Conservation (phyloP, 2,888 invertebrate genomes). For the Perithous albicinctus region DNA sequence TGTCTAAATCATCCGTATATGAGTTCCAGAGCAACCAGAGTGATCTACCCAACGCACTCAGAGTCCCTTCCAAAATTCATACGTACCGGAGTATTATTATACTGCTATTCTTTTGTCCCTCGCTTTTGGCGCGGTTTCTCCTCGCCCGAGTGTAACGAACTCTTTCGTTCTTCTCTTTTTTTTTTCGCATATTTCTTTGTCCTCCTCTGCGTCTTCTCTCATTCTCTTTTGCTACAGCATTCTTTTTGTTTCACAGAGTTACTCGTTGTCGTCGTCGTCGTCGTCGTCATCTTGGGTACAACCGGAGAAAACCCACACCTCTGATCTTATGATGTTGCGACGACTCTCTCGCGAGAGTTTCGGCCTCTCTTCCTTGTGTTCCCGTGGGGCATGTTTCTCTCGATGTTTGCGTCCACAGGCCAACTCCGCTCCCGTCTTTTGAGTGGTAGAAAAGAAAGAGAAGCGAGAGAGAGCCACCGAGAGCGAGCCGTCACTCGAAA, state of each 20-base stretch:
- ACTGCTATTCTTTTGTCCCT: constrained; percentile 58
- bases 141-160: constrained; percentile 67
- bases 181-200: constrained; percentile 69
- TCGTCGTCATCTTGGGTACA: constrained; percentile 50
- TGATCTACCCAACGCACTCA: not conserved
- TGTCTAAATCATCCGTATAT: constrained; percentile 47
- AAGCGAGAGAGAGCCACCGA: constrained; percentile 16
- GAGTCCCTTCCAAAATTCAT: constrained; percentile 56
- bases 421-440: constrained; percentile 36
- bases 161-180: constrained; percentile 56
- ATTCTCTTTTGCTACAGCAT: constrained; percentile 44
- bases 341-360: constrained; percentile 31
- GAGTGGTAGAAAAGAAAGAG: constrained; percentile 15
- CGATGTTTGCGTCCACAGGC: constrained; percentile 65
- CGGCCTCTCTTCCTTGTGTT: constrained; percentile 53
- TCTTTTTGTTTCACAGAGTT: constrained; percentile 60
- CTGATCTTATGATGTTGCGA: constrained; percentile 42
- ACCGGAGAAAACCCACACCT: constrained; percentile 64
- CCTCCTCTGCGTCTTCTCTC: constrained; percentile 52
- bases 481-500: constrained; percentile 55
- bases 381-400: constrained; percentile 70
- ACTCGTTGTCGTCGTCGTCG: constrained; percentile 62
- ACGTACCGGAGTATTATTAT: constrained; percentile 44
- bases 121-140: constrained; percentile 38
- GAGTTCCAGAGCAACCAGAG: constrained; percentile 27